These are phyloP conservation scores for Anguilla rostrata DNA, from an alignment of 2,113 vertebrate genomes.

Conservation along the genomic window DNA sequence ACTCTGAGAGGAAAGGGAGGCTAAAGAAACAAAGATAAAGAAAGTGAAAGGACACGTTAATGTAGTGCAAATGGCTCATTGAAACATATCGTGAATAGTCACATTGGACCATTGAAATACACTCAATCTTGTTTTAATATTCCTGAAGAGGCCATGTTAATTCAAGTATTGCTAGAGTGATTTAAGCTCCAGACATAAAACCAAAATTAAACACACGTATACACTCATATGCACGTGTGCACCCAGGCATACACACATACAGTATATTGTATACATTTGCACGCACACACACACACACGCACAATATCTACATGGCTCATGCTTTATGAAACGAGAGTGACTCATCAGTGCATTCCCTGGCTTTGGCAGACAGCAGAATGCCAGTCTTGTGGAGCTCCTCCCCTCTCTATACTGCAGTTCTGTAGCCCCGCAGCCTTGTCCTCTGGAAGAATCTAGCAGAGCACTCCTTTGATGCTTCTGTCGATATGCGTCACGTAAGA, in stretches of 20 bases:
- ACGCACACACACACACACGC: background rate
- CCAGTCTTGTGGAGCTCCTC: background rate
- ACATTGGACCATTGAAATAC: background rate
- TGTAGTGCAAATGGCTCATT: background rate
- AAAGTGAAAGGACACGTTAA: background rate
- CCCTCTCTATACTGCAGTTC: background rate
- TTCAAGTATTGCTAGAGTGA: too few relatives aligned
- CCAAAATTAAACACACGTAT: background rate
- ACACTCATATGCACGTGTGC: background rate
- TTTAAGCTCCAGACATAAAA: background rate
- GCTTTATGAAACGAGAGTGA: background rate
- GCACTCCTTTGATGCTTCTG: background rate
- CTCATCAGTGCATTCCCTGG: background rate
- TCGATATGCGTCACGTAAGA: background rate
- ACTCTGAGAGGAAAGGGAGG: constrained; percentile 64
- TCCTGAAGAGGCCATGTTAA: background rate
- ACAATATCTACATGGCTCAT: background rate
- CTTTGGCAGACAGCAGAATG: background rate
- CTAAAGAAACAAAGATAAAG: constrained; percentile 38
- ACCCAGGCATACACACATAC: background rate
- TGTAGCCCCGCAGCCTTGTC: background rate
- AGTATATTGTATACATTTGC: background rate
- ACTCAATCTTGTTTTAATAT: background rate
- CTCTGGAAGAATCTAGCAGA: background rate
- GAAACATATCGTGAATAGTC: background rate